Base-by-base conservation (phyloP, 2,888 invertebrate species). In the Agriopis aurantiaria region DNA sequence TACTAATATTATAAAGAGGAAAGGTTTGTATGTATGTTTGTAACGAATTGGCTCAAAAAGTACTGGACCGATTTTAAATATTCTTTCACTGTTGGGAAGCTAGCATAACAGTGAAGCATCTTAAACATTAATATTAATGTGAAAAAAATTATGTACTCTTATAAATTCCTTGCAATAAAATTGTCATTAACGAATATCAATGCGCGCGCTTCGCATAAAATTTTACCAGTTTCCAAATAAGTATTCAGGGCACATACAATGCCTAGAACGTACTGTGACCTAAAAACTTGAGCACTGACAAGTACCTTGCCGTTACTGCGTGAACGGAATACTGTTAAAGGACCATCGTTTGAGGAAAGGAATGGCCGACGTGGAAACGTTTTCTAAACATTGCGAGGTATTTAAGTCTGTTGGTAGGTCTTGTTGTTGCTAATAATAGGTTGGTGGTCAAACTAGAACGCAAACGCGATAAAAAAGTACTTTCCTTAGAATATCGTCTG, bases 241-340 rank as follows among this genome's bases (percentile, higher is more conserved):
- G 40, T 71, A 76, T 76, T 72, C 74, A 46, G 65, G 62, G 58
- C 68, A 62, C 73, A 66, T 45, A 66, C 57, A 12, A 51, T n/a
- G 46, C 68, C 67, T 73, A 74, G 70, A 72, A 59, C 41, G 49
- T 56, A 40, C 56, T 64, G 69, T 74, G 74, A 71, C 74, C 75
- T 74, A 72, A 70, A 71, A 73, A 57, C 60, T 60, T 55, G 43
- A 56, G 43, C 53, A 48, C 55, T 59, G n/a, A 49, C 53, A 46
- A 51, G 56, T 4, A 64, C 67, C 59, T 71, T 56, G 61, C 58
- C 62, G n/a, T 61, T 10, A 17, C 11, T 23, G 49, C 57, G 62
- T 51, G 65, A 40, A 14, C 46, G 45, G 69, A 59, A 69, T 69
- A 64, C 40, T 11, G 10, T n/a, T 43, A 41, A 10, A 17, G 43